Evolutionary conservation across 2,797 vertebrate species (phyloP).

Genomic region (Tangara arthus): DNA sequence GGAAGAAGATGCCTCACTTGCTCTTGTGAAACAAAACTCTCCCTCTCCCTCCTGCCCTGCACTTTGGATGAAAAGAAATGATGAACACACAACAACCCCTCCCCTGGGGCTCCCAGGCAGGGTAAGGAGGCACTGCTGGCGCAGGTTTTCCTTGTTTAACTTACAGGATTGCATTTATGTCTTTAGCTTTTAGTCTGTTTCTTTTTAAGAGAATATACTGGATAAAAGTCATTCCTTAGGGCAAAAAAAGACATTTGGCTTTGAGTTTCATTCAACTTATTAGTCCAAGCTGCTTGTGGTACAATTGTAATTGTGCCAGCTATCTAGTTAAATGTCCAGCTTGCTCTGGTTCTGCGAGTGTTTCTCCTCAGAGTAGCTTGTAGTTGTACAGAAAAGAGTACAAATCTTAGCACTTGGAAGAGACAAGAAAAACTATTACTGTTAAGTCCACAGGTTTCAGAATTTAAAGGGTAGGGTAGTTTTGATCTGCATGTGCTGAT

Average conservation of each 20-base stretch:
- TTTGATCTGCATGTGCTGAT: background rate
- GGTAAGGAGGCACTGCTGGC: background rate
- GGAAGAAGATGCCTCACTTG: background rate
- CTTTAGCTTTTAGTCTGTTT: conserved; percentile 48
- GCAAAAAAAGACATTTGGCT: conserved; percentile 32
- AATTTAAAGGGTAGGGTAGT: background rate
- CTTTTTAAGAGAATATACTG: conserved; percentile 50
- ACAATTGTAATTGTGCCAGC: conserved; percentile 22
- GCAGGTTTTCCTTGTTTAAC: background rate
- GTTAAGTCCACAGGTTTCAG: accelerated
- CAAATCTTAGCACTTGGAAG: background rate
- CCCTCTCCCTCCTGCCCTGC: background rate
- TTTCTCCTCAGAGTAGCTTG: background rate
- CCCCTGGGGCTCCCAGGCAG: background rate
- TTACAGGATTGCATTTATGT: conserved; percentile 10
- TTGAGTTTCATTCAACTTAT: conserved; percentile 54
- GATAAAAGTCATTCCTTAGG: conserved; percentile 50
- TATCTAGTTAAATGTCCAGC: conserved; percentile 19
- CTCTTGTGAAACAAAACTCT: background rate
- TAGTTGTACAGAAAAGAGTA: background rate
- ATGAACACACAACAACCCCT: background rate
- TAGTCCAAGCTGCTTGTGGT: conserved; percentile 58
- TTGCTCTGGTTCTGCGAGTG: background rate
- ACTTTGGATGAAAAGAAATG: background rate
- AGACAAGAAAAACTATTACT: background rate